Percentiles rank a stretch among this genome's conserved stretches.
These are phyloP conservation scores for Watsonalla binaria DNA, from an alignment of 2,888 invertebrate genomes.

Conservation along the genomic window DNA sequence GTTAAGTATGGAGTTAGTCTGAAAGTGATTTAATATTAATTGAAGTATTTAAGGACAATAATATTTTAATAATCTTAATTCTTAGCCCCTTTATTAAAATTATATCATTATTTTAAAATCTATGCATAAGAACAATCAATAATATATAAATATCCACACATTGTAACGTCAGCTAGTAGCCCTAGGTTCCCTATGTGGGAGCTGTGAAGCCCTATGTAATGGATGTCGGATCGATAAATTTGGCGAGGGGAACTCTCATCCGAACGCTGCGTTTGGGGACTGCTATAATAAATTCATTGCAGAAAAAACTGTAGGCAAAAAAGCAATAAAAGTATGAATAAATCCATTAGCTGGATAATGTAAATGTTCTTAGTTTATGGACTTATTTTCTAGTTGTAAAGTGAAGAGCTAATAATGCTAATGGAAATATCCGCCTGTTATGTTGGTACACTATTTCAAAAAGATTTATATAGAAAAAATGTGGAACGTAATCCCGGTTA, in stretches of 20 bases:
- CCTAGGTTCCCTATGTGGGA: conserved; percentile 51
- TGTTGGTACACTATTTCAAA: not conserved
- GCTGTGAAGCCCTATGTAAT: conserved; percentile 14
- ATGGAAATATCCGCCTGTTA: no score
- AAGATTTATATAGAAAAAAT: not conserved
- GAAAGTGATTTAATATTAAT: not conserved
- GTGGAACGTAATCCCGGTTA: conserved; percentile 3
- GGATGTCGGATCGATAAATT: conserved; percentile 45
- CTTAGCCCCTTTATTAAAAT: no score
- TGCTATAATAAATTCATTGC: conserved; percentile 28
- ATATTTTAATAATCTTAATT: no score
- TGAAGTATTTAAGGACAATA: no score
- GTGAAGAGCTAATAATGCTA: no score
- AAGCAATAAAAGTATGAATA: conserved; percentile 2
- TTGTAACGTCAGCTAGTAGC: conserved; percentile 11
- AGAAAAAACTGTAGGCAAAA: conserved; percentile 18
- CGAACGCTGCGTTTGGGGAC: conserved; percentile 27
- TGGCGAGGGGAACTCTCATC: conserved; percentile 36
- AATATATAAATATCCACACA: no score
- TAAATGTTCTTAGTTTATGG: no score
- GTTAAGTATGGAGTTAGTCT: not conserved
- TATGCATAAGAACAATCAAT: no score
- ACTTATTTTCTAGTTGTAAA: no score
- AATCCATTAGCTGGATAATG: not conserved
- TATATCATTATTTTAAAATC: no score